Evolutionary conservation across 2,888 invertebrate species (phyloP), one percentile per base, ranked within the genome.

Genomic region (Pyrrhia umbra): DNA sequence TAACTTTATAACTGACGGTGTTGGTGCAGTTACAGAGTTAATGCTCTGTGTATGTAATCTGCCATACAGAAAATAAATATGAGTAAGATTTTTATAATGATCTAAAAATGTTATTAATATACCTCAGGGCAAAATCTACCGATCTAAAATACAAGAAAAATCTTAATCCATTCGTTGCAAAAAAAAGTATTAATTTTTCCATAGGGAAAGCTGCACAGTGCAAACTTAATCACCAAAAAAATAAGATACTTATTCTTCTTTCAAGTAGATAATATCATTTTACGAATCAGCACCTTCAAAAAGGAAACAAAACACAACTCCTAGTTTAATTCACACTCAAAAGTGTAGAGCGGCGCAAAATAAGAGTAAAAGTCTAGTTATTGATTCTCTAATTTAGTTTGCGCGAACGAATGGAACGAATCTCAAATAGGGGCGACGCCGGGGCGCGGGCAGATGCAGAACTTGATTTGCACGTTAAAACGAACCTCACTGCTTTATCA

Each of bases 371-470:
- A 66, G 40, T 39, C 23, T 50, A 58, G 77, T 77, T 74, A 77
- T 72, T 72, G 73, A 77, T 74, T 66, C 61, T 58, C 30, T 66
- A 72, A 77, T 74, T 74, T 66, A 55, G 57, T 77, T 72, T 62
- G 67, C 40, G 56, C 61, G 43, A 50, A 20, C 59, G 57, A 72
- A 61, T 64, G 45, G 77, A 60, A 59, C 52, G 72, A 42, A 45
- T 40, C 52, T 59, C 39, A 72, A 72, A 74, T 66, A 77, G 43
- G 72, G 77, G 73, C 23, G 61, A 58, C 16, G 15, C 6, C 40
- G 40, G 8, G 37, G 21, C 15, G 15, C 39, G 10, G 25, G 9
- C 49, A 45, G 34, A 20, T 37, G 40, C 10, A 27, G 27, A 43
- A 55, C 46, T 51, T 71, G 55, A 76, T 73, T 73, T 64, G 56